A percentile compares a stretch with the other conserved stretches of the same genome.
Conservation (phyloP, 2,888 invertebrate genomes). For the Apodemia hepburni region DNA sequence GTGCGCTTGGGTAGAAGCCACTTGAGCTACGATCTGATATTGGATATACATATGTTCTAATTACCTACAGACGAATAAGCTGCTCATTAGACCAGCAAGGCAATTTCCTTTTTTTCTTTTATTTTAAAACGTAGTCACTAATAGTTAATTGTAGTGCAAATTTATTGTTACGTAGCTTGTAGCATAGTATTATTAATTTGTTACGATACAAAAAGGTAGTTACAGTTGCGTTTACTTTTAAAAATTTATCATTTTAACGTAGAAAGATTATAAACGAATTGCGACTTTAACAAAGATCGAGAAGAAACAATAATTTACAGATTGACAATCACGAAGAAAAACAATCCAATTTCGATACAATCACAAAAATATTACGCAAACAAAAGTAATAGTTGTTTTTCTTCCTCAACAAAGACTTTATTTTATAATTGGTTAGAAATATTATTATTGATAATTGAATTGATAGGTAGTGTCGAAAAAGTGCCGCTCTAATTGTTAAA, state of each 20-base stretch:
- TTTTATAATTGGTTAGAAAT: background rate
- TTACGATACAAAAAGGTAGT: conserved; percentile 4
- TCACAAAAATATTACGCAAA: background rate
- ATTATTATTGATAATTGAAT: conserved; percentile 30
- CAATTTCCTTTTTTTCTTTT: too few species aligned
- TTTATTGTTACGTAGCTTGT: too few species aligned
- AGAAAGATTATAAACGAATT: background rate
- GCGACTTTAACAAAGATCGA: background rate
- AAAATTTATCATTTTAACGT: background rate
- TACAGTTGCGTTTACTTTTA: background rate
- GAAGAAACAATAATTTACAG: background rate
- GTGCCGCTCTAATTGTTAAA: conserved; percentile 49
- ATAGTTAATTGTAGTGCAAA: too few species aligned
- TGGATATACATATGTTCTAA: too few species aligned
- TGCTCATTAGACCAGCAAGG: too few species aligned
- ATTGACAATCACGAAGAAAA: background rate
- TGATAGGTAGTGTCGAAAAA: conserved; percentile 31
- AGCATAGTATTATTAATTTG: background rate
- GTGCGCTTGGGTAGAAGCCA: too few species aligned
- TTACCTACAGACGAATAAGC: too few species aligned
- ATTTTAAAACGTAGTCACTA: too few species aligned
- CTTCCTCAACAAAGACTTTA: background rate
- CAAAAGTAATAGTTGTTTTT: background rate
- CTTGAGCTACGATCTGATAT: too few species aligned
- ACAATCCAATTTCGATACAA: background rate